Evolutionary conservation across 2,888 invertebrate species (phyloP), one percentile per base, ranked within the genome.

Genomic region (Dascillus cervinus): DNA sequence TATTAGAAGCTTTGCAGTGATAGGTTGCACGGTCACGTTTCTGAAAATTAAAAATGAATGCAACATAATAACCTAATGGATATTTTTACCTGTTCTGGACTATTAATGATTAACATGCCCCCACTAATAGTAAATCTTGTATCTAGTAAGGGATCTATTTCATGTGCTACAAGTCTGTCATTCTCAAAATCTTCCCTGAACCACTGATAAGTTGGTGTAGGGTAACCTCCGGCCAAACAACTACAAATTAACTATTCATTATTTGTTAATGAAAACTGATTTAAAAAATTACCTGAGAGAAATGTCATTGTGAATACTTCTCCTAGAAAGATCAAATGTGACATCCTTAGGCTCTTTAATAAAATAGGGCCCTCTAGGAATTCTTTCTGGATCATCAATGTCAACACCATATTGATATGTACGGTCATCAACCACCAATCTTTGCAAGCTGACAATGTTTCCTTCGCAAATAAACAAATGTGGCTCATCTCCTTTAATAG

Each of bases 1-100:
- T 74, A 63, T 96, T 96, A n/a, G 76, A 69, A 2, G 94, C 94
- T 49, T 83, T 80, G 56, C 96, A 96, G 55, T 94, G 91, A 63
- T 94, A 96, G 9, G 80, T 77, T 0, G 92, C 89, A 56, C 87
- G 77, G 58, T 96, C 92, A 32, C 69, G 68, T 41, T 76, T 77
- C 61, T 83, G 50, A 9, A 53, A 50, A 24, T 34, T 40, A 26
- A 34, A 34, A 13, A 30, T 34, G 13, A 26, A 17, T 22, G 19
- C 9, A 24, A 22, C 23, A 6, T 9, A 6, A 22, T 22, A n/a
- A 6, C 13, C 3, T 10, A 22, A 11, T 19, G n/a, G 3, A 19
- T 11, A 13, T 8, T 22, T 19, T 13, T 22, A 66, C 66, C 58
- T 74, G 81, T 51, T 84, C 79, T 1, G 95, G 94, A 50, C 81